Base-by-base conservation (phyloP, 2,113 vertebrate genomes). In the Cynocephalus volans region DNA sequence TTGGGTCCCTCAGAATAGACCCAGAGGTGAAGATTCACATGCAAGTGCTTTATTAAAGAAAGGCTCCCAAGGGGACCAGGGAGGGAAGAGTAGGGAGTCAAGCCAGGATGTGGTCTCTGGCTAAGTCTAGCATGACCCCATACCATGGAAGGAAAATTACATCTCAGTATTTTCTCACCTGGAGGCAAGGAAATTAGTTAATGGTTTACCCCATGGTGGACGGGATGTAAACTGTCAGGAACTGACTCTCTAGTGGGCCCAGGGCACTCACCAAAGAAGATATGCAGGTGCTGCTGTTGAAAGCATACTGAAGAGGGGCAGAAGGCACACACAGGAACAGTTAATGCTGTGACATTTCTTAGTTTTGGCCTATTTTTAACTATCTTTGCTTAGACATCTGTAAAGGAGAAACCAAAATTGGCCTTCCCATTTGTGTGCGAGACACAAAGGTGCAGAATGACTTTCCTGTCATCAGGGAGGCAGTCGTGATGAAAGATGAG, bases 281-380 rank as follows among this genome's bases (percentile, higher is more conserved):
- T 26, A 18, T 7, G 1, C 23, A 83, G 60, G 6, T 7, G 0
- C 14, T 69, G 58, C 28, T 56, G 5, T 54, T 72, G 81, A 89
- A 80, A 85, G 48, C 17, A 87, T 23, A 79, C 1, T n/a, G 7
- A 45, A 76, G 62, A 6, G 48, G 5, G 21, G 41, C 48, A 19
- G 54, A 9, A 67, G 5, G 0, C 41, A 6, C 85, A 54, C 24
- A 62, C 7, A 80, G 33, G 82, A 81, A 84, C 23, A 58, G 41
- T 83, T 82, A 72, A 92, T 69, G 67, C 86, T 50, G 26, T 12
- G 23, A 15, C 23, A 26, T 50, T 69, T 90, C 24, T 86, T 56
- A 50, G 24, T 56, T 77, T 88, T 73, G 21, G 45, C 50, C 31
- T 58, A 50, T 79, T 95, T 89, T 77, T 36, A 93, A 87, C 65